These are phyloP conservation scores for Pampus argenteus DNA, from an alignment of 2,797 vertebrate genomes.

Conservation along the genomic window DNA sequence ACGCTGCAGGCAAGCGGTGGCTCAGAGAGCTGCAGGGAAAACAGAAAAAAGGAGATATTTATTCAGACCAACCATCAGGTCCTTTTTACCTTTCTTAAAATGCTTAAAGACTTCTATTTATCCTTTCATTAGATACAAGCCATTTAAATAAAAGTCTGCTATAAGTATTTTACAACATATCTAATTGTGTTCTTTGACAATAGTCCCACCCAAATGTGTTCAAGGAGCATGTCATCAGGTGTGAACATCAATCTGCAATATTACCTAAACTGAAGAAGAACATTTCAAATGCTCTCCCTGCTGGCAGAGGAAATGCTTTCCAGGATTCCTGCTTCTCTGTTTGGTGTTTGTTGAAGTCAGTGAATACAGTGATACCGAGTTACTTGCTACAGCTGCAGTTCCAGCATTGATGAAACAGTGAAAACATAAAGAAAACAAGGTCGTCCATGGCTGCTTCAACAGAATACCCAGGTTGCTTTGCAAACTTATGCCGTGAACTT, in stretches of 20 bases:
- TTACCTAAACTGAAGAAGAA: neutral
- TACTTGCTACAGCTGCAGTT: too few relatives aligned
- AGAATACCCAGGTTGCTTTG: too few relatives aligned
- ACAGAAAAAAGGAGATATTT: neutral
- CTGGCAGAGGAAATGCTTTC: neutral
- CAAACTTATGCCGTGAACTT: too few relatives aligned
- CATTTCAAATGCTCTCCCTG: neutral
- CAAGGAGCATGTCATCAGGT: neutral
- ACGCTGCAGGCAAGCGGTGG: conserved; percentile 88
- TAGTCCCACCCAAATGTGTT: neutral
- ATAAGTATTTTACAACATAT: neutral
- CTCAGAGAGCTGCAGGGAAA: conserved; percentile 82
- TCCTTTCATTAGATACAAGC: neutral
- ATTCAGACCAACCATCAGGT: neutral
- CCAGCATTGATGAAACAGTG: too few relatives aligned
- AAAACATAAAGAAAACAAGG: too few relatives aligned
- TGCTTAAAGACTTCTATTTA: neutral
- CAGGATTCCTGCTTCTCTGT: too few relatives aligned
- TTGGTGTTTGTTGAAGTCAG: too few relatives aligned
- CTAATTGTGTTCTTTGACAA: neutral
- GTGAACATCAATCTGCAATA: neutral
- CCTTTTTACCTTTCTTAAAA: neutral
- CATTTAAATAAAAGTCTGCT: too few relatives aligned
- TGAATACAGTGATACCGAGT: too few relatives aligned
- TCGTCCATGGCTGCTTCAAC: too few relatives aligned